Evolutionary conservation across 1,140 invertebrate genomes (phyloP).

Genomic region (Reticulitermes speratus): DNA sequence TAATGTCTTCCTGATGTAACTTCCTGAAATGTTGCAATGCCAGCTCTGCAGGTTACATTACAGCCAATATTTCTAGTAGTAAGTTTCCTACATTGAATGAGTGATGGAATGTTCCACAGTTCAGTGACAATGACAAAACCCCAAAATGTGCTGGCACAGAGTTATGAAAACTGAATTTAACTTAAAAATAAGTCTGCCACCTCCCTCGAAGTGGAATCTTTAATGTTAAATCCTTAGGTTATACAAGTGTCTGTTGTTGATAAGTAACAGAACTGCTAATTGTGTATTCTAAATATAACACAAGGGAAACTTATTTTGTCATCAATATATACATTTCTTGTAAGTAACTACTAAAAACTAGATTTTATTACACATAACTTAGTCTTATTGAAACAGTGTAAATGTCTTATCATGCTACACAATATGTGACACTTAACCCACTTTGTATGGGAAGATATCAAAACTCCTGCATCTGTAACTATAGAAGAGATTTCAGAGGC

Average conservation of each 20-base stretch:
- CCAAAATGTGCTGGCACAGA: conserved; percentile 1
- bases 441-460: background rate
- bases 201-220: background rate
- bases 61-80: background rate
- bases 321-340: background rate
- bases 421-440: background rate
- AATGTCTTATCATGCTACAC: background rate
- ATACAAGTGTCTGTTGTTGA: background rate
- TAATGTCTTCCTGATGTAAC: too few relatives aligned
- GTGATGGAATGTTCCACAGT: background rate
- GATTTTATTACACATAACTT: background rate
- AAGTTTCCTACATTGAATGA: background rate
- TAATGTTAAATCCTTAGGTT: background rate
- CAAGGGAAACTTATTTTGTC: background rate
- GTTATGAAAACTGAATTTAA: background rate
- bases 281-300: conserved; percentile 9
- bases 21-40: background rate
- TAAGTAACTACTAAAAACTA: background rate
- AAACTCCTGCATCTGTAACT: background rate
- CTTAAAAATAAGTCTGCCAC: background rate
- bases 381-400: background rate
- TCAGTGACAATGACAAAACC: background rate
- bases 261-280: background rate
- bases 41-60: background rate
- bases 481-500: background rate